Percentiles rank a stretch among this genome's conserved stretches.
These are phyloP conservation scores for Ormyrus labotus DNA, from an alignment of 2,888 invertebrate genomes.

Conservation along the genomic window DNA sequence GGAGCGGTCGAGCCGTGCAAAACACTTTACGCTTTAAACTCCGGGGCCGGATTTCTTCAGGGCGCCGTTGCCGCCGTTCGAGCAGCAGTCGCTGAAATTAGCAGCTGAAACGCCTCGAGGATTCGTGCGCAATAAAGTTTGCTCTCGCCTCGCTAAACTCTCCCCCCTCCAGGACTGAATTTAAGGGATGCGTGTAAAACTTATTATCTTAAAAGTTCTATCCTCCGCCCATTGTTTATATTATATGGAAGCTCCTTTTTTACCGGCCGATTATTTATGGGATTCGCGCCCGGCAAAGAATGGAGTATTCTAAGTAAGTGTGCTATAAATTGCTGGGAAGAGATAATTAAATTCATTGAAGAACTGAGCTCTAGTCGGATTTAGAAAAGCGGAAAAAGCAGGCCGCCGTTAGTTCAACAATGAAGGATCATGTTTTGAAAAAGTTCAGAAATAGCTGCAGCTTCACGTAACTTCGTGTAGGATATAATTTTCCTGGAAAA, in stretches of 20 bases:
- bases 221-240: constrained; percentile 16
- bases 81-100: constrained; percentile 19
- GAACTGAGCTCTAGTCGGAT: not conserved
- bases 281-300: not conserved
- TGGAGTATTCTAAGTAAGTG: not conserved
- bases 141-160: not conserved
- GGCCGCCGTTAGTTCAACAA: not conserved
- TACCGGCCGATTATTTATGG: constrained; percentile 11
- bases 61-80: not conserved
- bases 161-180: not conserved
- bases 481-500: not conserved
- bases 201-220: constrained; percentile 25
- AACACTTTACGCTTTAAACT: constrained; percentile 33
- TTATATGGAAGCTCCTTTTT: not conserved
- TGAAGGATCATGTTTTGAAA: constrained; percentile 4
- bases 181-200: constrained; percentile 17
- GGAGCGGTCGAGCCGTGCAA: constrained; percentile 4
- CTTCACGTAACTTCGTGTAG: not conserved
- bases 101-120: constrained; percentile 21
- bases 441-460: not conserved
- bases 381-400: not conserved
- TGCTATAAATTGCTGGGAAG: constrained; percentile 19
- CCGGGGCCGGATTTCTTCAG: constrained; percentile 22
- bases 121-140: constrained; percentile 37
- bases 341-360: constrained; percentile 17